Percentiles rank a stretch among this genome's conserved stretches.
phyloP scores from a whole-genome alignment of 37 sponge, comb jelly and placozoan genomes.

The Petrosia ficiformis region DNA sequence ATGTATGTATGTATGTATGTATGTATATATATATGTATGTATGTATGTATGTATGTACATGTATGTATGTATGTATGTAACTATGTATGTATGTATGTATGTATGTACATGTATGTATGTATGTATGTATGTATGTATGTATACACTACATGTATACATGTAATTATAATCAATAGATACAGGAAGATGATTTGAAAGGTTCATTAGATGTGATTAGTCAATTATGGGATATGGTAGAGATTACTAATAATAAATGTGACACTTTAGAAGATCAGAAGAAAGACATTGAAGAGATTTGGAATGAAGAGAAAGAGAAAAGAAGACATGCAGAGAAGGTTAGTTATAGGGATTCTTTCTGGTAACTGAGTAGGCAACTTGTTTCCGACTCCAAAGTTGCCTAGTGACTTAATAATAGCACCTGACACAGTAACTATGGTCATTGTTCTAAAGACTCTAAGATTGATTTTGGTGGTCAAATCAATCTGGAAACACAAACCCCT shows the following conservation, averaged over 20 bases:
- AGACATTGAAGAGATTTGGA: slow-evolving; percentile 65
- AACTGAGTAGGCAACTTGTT: too few species aligned
- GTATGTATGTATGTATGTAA: too few species aligned
- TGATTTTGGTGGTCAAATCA: too few species aligned
- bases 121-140: neutral
- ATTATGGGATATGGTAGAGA: slow-evolving; percentile 23
- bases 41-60: too few species aligned
- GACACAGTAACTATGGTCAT: neutral
- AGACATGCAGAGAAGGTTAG: slow-evolving; percentile 36
- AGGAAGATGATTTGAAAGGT: slow-evolving; percentile 1
- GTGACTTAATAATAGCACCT: too few species aligned
- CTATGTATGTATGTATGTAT: too few species aligned
- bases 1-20: too few species aligned
- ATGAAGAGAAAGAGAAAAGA: slow-evolving; percentile 57
- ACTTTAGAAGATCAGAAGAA: slow-evolving; percentile 22
- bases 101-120: neutral
- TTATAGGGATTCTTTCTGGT: neutral
- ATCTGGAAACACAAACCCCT: too few species aligned
- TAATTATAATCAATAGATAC: neutral
- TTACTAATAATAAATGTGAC: neutral
- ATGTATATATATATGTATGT: too few species aligned
- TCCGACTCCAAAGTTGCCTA: too few species aligned
- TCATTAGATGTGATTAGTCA: slow-evolving; percentile 47
- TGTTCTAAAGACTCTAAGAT: neutral
- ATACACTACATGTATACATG: neutral